Evolutionary conservation across 2,113 vertebrate species (phyloP).

Genomic region (Zapus hudsonius): DNA sequence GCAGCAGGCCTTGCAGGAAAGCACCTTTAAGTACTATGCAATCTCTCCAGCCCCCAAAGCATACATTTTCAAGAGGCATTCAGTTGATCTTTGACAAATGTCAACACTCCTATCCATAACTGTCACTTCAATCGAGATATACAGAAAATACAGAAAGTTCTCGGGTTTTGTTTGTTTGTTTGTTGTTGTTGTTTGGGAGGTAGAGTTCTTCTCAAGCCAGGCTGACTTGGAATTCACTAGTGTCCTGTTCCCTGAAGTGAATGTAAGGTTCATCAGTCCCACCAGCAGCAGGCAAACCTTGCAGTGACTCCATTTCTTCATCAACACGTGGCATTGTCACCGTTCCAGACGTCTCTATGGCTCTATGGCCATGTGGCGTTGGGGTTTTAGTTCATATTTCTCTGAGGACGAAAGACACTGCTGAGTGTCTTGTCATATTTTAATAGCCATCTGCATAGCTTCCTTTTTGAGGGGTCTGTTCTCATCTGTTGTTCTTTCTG

Average conservation of each 20-base stretch:
- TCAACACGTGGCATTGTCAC: no score
- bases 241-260: not conserved
- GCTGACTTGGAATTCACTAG: no score
- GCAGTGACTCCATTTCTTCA: no score
- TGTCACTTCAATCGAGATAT: not conserved
- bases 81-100: not conserved
- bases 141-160: not conserved
- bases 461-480: not conserved
- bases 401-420: no score
- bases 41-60: no score
- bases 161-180: no score
- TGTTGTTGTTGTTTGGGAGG: not conserved
- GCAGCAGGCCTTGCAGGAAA: no score
- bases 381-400: not conserved
- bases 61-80: not conserved
- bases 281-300: no score
- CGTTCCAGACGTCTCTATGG: no score
- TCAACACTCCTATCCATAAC: not conserved
- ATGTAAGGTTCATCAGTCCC: not conserved
- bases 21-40: no score
- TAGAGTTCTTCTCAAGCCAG: no score
- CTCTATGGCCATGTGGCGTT: accelerated
- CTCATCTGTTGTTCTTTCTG: not conserved
- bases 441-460: not conserved
- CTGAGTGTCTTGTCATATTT: not conserved